phyloP scores from a whole-genome alignment of 2,113 vertebrate genomes.

The Psammodynastes pulverulentus region DNA sequence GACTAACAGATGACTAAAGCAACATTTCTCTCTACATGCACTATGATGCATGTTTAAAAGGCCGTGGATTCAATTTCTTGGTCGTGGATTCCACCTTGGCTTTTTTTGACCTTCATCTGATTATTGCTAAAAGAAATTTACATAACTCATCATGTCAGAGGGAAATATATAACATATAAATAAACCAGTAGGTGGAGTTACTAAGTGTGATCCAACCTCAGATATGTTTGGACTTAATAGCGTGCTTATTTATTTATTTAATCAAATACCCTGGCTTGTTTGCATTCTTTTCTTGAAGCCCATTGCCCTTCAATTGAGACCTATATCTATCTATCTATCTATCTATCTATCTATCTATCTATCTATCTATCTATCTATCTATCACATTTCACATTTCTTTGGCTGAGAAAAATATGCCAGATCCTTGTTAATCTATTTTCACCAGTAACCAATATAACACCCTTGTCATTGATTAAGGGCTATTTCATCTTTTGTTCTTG shows the following conservation, averaged over 20 bases:
- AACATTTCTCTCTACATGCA: background rate
- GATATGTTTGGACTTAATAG: background rate
- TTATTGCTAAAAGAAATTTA: background rate
- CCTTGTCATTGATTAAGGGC: conserved; percentile 45
- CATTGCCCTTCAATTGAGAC: background rate
- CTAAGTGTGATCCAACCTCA: background rate
- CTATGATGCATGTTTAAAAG: background rate
- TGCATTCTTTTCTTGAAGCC: background rate
- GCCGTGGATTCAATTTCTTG: background rate
- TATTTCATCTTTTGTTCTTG: conserved; percentile 50
- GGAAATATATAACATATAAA: background rate
- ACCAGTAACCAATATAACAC: conserved; percentile 22
- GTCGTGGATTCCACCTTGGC: background rate
- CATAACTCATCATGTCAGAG: background rate
- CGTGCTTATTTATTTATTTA: background rate
- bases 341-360: too few species aligned
- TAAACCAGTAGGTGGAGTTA: background rate
- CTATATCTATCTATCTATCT: too few species aligned
- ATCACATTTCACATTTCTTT: conserved; percentile 15
- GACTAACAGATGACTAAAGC: background rate
- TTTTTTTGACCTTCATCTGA: background rate
- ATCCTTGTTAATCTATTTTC: conserved; percentile 9
- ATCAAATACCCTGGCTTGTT: background rate
- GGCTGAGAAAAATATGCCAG: conserved; percentile 2
- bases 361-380: too few species aligned